A percentile compares a stretch with the other conserved stretches of the same genome.
phyloP scores from a whole-genome alignment of 2,113 vertebrate species.

The Corythoichthys haematopterus region DNA sequence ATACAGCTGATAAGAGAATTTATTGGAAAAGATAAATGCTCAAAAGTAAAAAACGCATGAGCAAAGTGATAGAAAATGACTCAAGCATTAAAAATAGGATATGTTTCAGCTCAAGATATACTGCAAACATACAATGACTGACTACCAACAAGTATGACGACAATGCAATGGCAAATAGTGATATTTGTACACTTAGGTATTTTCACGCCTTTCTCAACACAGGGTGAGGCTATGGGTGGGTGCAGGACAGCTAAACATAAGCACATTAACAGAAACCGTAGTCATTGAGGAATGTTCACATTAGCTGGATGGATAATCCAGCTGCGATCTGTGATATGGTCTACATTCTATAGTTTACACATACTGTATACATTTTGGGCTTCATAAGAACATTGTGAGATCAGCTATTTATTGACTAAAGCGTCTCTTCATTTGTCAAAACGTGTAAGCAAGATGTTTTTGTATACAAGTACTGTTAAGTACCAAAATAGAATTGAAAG shows the following conservation, averaged over 20 bases:
- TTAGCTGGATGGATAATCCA: not conserved
- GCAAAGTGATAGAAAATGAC: constrained; percentile 12
- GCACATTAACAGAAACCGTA: not conserved
- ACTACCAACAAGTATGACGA: not conserved
- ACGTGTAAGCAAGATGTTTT: not conserved
- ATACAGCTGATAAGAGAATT: constrained; percentile 13
- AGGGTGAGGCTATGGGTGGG: not conserved
- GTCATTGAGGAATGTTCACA: not conserved
- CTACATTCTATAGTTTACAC: not conserved
- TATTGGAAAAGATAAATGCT: constrained; percentile 21
- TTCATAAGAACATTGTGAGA: too few species aligned
- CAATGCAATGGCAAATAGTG: not conserved
- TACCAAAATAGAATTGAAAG: not conserved
- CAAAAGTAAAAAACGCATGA: constrained; percentile 3
- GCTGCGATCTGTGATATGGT: not conserved
- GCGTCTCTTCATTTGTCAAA: too few species aligned
- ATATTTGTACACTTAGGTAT: not conserved
- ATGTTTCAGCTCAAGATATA: constrained; percentile 4
- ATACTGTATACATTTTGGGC: too few species aligned
- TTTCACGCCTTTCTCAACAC: not conserved
- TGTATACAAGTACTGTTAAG: not conserved
- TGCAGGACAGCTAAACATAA: not conserved
- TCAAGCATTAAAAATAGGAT: not conserved
- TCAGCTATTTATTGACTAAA: too few species aligned
- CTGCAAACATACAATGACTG: constrained; percentile 10